These are phyloP conservation scores for Amphiduros pacificus DNA, from an alignment of 2,888 invertebrate genomes.

Conservation along the genomic window DNA sequence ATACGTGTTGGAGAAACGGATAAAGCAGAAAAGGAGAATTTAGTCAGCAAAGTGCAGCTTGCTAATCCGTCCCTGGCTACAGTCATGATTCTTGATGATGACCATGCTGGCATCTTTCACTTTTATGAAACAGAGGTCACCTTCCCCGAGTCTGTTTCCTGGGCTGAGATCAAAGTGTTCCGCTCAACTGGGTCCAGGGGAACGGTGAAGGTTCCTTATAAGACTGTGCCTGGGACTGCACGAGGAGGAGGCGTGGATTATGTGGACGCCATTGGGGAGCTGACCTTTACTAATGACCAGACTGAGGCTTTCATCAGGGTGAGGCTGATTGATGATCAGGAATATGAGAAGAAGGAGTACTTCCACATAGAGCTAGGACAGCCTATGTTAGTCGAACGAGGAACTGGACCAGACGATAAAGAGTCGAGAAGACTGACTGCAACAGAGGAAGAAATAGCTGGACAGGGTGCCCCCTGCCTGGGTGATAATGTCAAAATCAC, in stretches of 20 bases:
- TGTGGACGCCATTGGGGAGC: constrained; percentile 75
- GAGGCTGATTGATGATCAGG: no score
- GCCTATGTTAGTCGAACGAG: no score
- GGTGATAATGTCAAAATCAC: no score
- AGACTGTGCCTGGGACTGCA: constrained; percentile 91
- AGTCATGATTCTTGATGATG: constrained; percentile 97
- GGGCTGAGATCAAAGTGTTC: constrained; percentile 79
- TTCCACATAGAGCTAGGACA: no score
- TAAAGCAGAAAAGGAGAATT: constrained; percentile 36
- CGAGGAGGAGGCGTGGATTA: constrained; percentile 83
- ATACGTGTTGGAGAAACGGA: constrained; percentile 58
- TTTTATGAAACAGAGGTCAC: constrained; percentile 76
- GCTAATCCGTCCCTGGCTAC: constrained; percentile 89
- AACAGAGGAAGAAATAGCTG: no score
- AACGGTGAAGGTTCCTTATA: constrained; percentile 78
- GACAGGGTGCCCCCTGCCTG: no score
- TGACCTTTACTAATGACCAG: constrained; percentile 97
- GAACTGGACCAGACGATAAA: no score
- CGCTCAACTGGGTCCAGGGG: constrained; percentile 80
- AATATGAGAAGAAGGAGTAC: no score
- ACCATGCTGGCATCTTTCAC: constrained; percentile 96
- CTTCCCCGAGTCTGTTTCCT: constrained; percentile 85
- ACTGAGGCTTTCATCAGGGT: no score
- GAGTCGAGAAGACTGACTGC: no score
- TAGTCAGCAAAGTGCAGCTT: constrained; percentile 68